These are phyloP conservation scores for Glandiceps talaboti DNA, from an alignment of 53 echinoderm and acorn worm genomes.

Conservation along the genomic window DNA sequence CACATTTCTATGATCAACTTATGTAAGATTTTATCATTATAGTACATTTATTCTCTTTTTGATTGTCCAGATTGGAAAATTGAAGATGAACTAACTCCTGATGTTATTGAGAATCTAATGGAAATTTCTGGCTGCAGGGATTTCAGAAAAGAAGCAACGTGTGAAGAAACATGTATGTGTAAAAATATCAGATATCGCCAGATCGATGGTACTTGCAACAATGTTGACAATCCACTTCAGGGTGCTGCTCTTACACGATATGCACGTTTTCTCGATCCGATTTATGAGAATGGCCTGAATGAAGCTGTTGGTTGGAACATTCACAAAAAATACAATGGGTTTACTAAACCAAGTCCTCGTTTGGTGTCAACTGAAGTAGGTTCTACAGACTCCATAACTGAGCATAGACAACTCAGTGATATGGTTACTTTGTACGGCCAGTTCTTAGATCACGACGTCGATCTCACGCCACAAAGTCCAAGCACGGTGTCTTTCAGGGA, in stretches of 20 bases:
- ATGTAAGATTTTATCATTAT: too few relatives aligned
- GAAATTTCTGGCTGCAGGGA: too few relatives aligned
- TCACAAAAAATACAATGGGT: background rate
- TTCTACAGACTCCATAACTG: background rate
- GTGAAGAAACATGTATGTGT: too few relatives aligned
- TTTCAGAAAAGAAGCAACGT: too few relatives aligned
- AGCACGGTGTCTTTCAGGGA: background rate
- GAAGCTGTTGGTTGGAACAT: background rate
- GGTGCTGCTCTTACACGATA: background rate
- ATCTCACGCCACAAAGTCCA: background rate
- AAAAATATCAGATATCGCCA: conserved; percentile 7
- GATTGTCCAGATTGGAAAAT: too few relatives aligned
- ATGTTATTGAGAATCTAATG: too few relatives aligned
- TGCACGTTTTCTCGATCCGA: background rate
- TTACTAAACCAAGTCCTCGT: background rate
- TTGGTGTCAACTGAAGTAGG: background rate
- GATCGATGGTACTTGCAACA: background rate
- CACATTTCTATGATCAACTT: too few relatives aligned
- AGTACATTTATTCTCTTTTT: too few relatives aligned
- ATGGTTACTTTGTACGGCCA: background rate
- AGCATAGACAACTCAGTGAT: background rate
- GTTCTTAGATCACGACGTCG: background rate
- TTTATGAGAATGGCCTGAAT: conserved; percentile 9
- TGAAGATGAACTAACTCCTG: too few relatives aligned
- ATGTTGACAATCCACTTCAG: background rate